phyloP scores from a whole-genome alignment of 2,113 vertebrate species.

The Paedocypris sp. region DNA sequence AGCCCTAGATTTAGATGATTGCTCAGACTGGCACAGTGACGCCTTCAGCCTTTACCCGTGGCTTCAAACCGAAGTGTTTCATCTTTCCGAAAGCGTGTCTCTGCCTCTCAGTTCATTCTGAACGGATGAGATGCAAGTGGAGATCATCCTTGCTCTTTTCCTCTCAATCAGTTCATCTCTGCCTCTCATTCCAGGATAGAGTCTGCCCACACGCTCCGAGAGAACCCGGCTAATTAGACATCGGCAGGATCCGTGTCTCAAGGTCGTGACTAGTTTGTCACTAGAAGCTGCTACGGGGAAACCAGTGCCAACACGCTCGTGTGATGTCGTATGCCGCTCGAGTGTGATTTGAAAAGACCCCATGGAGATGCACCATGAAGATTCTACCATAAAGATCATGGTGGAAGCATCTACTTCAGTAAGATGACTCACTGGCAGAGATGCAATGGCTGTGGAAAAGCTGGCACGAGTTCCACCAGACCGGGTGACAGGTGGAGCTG shows the following conservation, averaged over 20 bases:
- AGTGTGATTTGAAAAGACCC: neutral
- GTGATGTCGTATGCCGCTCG: too few species aligned
- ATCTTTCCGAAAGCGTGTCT: neutral
- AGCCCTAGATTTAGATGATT: neutral
- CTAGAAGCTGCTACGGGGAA: neutral
- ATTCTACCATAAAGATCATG: too few species aligned
- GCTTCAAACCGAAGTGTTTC: neutral
- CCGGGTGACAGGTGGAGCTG: constrained; percentile 30
- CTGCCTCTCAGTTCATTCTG: neutral
- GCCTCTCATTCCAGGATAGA: neutral
- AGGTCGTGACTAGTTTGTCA: neutral
- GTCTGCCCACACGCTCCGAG: neutral
- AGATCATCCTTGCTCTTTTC: neutral
- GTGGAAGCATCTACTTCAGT: neutral
- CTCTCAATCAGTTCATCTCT: neutral
- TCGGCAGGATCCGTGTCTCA: neutral
- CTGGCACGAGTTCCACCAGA: constrained; percentile 21
- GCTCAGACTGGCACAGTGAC: neutral
- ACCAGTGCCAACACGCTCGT: too few species aligned
- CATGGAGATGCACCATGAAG: neutral
- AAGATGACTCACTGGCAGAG: neutral
- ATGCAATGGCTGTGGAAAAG: neutral
- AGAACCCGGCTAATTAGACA: constrained; percentile 1
- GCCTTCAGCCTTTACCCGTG: neutral
- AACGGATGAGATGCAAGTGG: neutral